Conservation (phyloP, 2,113 vertebrate species). For the Ictalurus furcatus region DNA sequence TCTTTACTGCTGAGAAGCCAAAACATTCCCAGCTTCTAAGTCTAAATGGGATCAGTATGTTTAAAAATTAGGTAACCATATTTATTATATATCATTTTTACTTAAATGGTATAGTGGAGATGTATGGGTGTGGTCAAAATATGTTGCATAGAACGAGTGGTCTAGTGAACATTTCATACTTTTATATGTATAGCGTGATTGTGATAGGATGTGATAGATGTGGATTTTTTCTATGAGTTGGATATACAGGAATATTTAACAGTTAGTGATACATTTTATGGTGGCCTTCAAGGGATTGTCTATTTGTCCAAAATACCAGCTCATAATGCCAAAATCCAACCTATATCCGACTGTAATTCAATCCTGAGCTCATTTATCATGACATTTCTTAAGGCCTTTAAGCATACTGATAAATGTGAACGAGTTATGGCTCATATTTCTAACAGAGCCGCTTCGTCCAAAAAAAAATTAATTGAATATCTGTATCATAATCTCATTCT, state of each 20-base stretch:
- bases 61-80: neutral
- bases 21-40: neutral
- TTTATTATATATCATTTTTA: neutral
- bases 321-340: neutral
- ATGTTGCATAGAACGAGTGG: neutral
- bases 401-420: neutral
- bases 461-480: neutral
- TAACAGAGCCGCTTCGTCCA: neutral
- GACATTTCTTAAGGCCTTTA: constrained; percentile 1
- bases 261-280: neutral
- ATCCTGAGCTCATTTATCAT: constrained; percentile 4
- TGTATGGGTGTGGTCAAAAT: neutral
- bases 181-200: neutral
- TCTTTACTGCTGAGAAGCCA: neutral
- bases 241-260: neutral
- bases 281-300: neutral
- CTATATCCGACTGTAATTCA: neutral
- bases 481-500: neutral
- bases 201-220: neutral
- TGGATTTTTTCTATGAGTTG: neutral
- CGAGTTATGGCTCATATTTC: neutral
- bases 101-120: neutral
- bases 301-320: neutral
- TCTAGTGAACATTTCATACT: neutral
- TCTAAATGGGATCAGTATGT: neutral